Base-by-base conservation (phyloP, 1,140 invertebrate genomes). In the Caenorhabditis tropicalis region DNA sequence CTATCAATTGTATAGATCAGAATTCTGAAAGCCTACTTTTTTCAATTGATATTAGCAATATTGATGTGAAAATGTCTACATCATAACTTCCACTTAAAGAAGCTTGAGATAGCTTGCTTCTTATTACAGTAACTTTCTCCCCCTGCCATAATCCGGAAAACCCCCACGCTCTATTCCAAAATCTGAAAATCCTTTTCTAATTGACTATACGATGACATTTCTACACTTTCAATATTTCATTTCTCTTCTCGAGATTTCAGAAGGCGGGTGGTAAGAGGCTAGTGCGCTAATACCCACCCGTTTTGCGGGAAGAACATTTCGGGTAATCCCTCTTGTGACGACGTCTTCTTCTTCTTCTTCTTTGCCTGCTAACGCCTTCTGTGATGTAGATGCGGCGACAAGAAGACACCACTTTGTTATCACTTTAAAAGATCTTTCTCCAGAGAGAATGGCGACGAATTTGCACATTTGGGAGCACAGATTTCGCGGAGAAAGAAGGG, bases 371-470 rank as follows among this genome's bases (percentile, higher is more conserved):
- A 51, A 51, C 48, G 48, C 48, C 53, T 29, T 56, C 53, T 56
- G 53, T 56, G 53, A 12, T 56, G 53, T 56, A 56, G 53, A 56
- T 56, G 53, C 53, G 53, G 53, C 53, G 53, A 56, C 53, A 56
- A 56, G 53, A 56, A 56, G 19, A 56, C 53, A 56, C n/a, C 53
- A 56, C 53, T 56, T 56, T 56, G 53, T 56, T 56, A 56, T 56
- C 53, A 56, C 53, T 56, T 29, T 29, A 15, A 10, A 56, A 56
- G 53, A 56, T 56, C 53, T 51, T 51, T 51, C n/a, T 43, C 39
- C 12, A 43, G 49, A n/a, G n/a, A 51, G 16, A 16, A 16, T n/a
- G 49, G n/a, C 49, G 49, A 51, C 49, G 53, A 56, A 56, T 56
- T 56, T 56, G 53, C 53, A 56, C 53, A 56, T 56, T 56, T 51